A percentile compares a stretch with the other conserved stretches of the same genome.
These are phyloP conservation scores for Colius striatus DNA, from an alignment of 2,113 vertebrate genomes.

Conservation along the genomic window DNA sequence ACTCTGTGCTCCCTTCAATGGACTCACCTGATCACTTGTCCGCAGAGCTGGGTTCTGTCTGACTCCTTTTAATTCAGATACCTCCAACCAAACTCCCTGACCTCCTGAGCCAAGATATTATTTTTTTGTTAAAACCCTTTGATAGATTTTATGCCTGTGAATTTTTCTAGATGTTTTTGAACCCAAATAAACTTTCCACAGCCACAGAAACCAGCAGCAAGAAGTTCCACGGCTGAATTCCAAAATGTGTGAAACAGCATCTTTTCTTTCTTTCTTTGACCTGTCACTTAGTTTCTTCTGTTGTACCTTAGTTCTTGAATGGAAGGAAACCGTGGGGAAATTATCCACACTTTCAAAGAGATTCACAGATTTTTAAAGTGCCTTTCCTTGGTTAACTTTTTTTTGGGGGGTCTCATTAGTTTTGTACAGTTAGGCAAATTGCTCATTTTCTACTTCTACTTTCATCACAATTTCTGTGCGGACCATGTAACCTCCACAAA, in stretches of 20 bases:
- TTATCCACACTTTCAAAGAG: neutral
- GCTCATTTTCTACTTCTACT: neutral
- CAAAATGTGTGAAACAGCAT: neutral
- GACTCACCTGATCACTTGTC: accelerated
- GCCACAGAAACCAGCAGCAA: neutral
- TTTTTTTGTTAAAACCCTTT: neutral
- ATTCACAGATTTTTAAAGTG: neutral
- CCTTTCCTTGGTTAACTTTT: neutral
- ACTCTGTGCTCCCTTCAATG: neutral
- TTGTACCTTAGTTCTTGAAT: neutral
- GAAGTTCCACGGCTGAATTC: neutral
- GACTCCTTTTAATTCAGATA: neutral
- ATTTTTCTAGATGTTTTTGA: neutral
- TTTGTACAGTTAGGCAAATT: neutral
- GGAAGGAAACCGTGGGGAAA: neutral
- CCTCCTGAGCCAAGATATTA: neutral
- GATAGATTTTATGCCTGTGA: neutral
- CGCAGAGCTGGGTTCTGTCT: neutral
- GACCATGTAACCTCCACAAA: neutral
- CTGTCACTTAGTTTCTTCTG: neutral
- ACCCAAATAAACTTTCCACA: neutral
- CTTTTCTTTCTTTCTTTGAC: neutral
- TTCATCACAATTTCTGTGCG: neutral
- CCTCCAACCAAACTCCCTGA: neutral
- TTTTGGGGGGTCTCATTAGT: neutral